phyloP scores from a whole-genome alignment of 1,140 invertebrate genomes.

The Onthophagus taurus region DNA sequence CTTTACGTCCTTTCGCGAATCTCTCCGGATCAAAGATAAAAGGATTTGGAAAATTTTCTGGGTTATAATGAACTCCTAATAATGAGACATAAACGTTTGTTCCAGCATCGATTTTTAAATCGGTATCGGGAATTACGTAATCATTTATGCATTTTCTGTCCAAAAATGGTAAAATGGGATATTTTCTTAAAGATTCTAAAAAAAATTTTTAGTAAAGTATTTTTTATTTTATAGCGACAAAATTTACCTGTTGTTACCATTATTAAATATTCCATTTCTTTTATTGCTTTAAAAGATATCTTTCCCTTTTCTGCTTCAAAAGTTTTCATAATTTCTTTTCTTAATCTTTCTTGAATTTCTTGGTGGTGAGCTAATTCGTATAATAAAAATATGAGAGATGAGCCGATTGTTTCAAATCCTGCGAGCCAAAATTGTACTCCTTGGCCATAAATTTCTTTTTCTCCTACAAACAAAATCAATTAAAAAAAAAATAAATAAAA shows the following conservation, averaged over 20 bases:
- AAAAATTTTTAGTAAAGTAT: background rate
- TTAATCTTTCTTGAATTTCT: conserved; percentile 38
- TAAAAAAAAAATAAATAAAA: too few species aligned
- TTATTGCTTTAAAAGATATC: background rate
- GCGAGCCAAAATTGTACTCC: conserved; percentile 54
- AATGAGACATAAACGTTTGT: background rate
- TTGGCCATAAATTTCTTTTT: conserved; percentile 41
- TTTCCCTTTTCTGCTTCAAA: background rate
- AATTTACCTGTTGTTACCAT: background rate
- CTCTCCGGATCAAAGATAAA: background rate
- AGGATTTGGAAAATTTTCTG: background rate
- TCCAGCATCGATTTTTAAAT: background rate
- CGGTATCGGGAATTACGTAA: background rate
- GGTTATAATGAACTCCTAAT: background rate
- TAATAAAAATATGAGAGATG: conserved; percentile 36
- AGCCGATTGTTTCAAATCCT: conserved; percentile 41
- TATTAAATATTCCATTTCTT: background rate
- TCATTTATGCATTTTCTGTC: background rate
- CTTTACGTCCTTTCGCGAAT: conserved; percentile 37
- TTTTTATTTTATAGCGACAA: background rate
- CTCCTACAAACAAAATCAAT: too few species aligned
- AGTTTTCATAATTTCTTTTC: conserved; percentile 36
- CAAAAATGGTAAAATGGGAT: background rate
- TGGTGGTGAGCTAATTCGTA: conserved; percentile 40
- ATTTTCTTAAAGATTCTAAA: background rate